Evolutionary conservation across 2,888 invertebrate genomes (phyloP).

Genomic region (Caenorhabditis afra): DNA sequence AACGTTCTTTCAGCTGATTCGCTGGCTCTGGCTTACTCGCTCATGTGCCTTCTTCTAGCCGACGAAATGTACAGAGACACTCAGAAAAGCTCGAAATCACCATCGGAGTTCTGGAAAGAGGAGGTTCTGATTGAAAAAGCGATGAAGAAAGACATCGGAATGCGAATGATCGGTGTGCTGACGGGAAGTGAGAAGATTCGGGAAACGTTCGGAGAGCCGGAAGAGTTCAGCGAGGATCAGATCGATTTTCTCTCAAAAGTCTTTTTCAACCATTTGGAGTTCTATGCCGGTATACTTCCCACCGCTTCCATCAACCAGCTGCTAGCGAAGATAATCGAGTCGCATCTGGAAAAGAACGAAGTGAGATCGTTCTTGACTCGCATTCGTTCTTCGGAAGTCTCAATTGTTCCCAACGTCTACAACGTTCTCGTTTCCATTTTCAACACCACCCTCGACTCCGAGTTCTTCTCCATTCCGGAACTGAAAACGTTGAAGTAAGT

Average conservation of each 20-base stretch:
- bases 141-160: conserved; percentile 44
- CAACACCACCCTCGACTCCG: neutral
- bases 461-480: conserved; percentile 12
- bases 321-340: conserved; percentile 14
- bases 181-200: neutral
- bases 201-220: neutral
- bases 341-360: conserved; percentile 14
- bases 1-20: conserved; percentile 21
- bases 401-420: neutral
- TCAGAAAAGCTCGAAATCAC: neutral
- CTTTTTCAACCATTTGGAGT: conserved; percentile 38
- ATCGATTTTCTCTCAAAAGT: conserved; percentile 27
- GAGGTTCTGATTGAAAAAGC: conserved; percentile 33
- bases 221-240: conserved; percentile 18
- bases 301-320: neutral
- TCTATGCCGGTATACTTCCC: conserved; percentile 20
- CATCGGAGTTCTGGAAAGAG: conserved; percentile 32
- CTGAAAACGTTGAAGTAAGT: conserved; percentile 21
- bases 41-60: conserved; percentile 18
- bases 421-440: neutral
- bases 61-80: conserved; percentile 37
- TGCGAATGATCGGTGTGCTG: conserved; percentile 38
- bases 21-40: conserved; percentile 26
- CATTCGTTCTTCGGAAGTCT: conserved; percentile 8
- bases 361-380: conserved; percentile 1